Base-by-base conservation (phyloP, 2,113 vertebrate species). In the Notarius quadriscutis region DNA sequence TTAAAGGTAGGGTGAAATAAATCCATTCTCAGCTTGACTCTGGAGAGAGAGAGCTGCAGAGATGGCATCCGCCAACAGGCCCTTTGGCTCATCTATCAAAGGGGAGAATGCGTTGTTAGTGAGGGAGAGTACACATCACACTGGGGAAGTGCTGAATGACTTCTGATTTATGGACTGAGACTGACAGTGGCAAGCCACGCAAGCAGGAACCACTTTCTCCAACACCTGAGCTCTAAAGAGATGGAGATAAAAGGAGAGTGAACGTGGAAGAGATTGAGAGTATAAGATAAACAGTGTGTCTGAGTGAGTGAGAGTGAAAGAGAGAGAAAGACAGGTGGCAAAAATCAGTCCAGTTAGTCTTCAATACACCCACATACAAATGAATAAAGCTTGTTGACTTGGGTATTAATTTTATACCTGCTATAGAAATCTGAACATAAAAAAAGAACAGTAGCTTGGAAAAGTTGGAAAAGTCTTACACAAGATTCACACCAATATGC, bases 141-240 rank as follows among this genome's bases (percentile, higher is more conserved):
- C 92, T 88, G 86, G 91, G 94, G 93, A 93, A 93, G 93, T 92
- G 93, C 90, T 93, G 93, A 95, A 95, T 95, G 94, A 94, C 89
- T 90, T 81, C 91, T 93, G 94, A 95, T 94, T 95, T 95, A 95
- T 94, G 94, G 91, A 90, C 87, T 60, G 72, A 84, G 91, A 93
- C 90, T 88, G 90, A 84, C 90, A 85, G 90, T 90, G 91, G 92
- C 93, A 89, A 90, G 93, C 89, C 88, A 81, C 89, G 90, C 92
- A 93, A 93, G 93, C 92, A 93, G 93, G 92, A 92, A 92, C 71
- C 75, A 41, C 86, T 88, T 85, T 85, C 79, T 90, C 92, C 93
- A 93, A 93, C 92, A 82, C 77, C 71, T 79, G 89, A 91, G 72
- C 84, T 84, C 88, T 75, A 69, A 62, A 85, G 81, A 77, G 67